Percentiles rank a stretch among this genome's conserved stretches.
phyloP scores from a whole-genome alignment of 2,797 vertebrate species.

The Phyllotis vaccarum region DNA sequence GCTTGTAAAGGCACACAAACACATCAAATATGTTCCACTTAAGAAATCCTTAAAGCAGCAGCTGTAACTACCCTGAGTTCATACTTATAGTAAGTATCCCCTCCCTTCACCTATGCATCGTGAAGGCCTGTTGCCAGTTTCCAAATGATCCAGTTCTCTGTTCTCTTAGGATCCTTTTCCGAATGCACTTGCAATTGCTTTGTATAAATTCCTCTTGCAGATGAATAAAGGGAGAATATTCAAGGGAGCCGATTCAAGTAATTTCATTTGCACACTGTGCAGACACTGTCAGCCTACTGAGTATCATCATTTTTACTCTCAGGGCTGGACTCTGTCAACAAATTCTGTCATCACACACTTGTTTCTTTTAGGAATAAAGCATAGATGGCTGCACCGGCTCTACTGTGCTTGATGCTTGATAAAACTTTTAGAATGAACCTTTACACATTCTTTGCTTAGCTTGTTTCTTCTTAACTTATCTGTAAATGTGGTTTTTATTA shows the following conservation, averaged over 20 bases:
- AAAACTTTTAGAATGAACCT: slow-evolving; percentile 29
- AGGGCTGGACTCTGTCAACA: neutral
- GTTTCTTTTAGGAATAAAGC: neutral
- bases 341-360: neutral
- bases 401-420: neutral
- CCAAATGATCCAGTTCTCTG: neutral
- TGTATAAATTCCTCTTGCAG: slow-evolving; percentile 5
- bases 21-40: neutral
- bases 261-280: slow-evolving; percentile 23
- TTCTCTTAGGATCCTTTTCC: neutral
- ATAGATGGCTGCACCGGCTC: neutral
- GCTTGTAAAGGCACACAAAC: neutral
- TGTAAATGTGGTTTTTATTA: neutral
- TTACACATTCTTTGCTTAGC: slow-evolving; percentile 7
- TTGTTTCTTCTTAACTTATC: slow-evolving; percentile 13
- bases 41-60: neutral
- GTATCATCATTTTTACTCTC: neutral
- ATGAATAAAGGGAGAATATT: neutral
- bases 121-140: neutral
- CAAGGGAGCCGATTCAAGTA: neutral
- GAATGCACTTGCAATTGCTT: neutral
- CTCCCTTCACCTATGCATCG: neutral
- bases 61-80: neutral
- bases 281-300: neutral
- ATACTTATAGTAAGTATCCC: neutral